Evolutionary conservation across 2,797 vertebrate species (phyloP).

Genomic region (Phrynocephalus guinanensis): DNA sequence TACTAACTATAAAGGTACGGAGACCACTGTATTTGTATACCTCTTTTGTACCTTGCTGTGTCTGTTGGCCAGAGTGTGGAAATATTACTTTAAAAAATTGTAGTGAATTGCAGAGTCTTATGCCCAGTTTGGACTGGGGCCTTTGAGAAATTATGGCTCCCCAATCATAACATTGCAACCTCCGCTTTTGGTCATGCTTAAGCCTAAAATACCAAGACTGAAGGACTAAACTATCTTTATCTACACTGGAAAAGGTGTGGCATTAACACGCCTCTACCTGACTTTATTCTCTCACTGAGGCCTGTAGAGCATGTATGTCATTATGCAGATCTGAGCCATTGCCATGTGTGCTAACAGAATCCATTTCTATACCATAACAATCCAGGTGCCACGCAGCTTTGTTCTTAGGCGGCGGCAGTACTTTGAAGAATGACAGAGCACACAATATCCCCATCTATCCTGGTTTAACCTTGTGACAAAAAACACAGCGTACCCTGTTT

Average conservation of each 20-base stretch:
- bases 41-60: no score
- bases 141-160: no score
- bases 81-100: no score
- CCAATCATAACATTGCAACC: not conserved
- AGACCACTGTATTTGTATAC: not conserved
- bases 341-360: not conserved
- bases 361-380: not conserved
- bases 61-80: no score
- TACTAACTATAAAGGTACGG: constrained; percentile 8
- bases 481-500: not conserved
- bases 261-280: not conserved
- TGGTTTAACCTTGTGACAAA: not conserved
- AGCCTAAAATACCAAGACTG: not conserved
- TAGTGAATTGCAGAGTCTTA: no score
- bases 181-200: not conserved
- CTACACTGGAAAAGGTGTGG: not conserved
- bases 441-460: not conserved
- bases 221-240: rapidly evolving
- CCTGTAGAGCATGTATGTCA: rapidly evolving
- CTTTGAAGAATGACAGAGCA: not conserved
- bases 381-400: not conserved
- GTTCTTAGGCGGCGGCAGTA: not conserved
- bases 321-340: constrained; percentile 21
- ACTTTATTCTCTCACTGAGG: rapidly evolving
- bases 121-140: no score